These are phyloP conservation scores for Ostrea denselamellosa DNA, from an alignment of 1,140 invertebrate genomes.

Conservation along the genomic window DNA sequence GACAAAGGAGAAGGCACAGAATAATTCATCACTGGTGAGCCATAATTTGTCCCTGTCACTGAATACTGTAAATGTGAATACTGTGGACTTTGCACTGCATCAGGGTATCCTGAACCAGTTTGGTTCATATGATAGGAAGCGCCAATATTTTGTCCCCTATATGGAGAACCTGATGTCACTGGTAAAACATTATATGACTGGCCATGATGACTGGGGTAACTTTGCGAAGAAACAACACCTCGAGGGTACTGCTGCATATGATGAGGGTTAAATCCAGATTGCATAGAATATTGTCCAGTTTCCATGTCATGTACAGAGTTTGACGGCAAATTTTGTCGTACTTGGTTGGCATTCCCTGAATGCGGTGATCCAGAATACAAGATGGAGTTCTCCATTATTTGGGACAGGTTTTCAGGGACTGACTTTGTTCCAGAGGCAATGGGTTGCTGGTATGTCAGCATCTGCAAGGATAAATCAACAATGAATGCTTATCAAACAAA, in stretches of 20 bases:
- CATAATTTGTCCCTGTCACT: background rate
- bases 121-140: background rate
- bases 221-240: background rate
- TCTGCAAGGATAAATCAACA: background rate
- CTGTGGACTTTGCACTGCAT: slow-evolving; percentile 5
- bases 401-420: slow-evolving; percentile 18
- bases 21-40: background rate
- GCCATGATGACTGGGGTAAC: background rate
- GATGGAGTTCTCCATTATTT: slow-evolving; percentile 12
- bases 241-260: slow-evolving; percentile 10
- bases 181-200: background rate
- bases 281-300: slow-evolving; percentile 25
- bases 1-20: slow-evolving; percentile 27
- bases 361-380: slow-evolving; percentile 10
- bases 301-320: background rate
- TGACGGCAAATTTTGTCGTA: slow-evolving; percentile 6
- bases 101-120: background rate
- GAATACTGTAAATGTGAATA: slow-evolving; percentile 32
- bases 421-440: slow-evolving; percentile 1
- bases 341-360: background rate
- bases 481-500: slow-evolving; percentile 11
- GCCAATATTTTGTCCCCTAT: background rate
- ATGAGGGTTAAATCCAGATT: background rate
- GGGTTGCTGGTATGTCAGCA: background rate
- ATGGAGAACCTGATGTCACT: background rate